Conservation (phyloP, 30 jellyfish, hydroid and myxozoan species). For the Sanderia malayensis region DNA sequence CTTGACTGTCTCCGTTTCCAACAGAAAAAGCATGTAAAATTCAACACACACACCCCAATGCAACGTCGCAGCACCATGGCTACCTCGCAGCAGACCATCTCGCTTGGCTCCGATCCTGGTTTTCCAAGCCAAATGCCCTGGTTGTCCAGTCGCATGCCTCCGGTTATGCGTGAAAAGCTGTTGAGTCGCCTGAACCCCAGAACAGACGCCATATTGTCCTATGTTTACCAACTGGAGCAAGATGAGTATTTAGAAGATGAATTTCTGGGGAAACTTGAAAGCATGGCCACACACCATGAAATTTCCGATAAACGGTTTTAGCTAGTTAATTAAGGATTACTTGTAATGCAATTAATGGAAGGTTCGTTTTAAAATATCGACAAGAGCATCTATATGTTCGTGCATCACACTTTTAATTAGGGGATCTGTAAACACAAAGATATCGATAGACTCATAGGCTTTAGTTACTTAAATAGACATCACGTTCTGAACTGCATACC, state of each 20-base stretch:
- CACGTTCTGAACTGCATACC: no score
- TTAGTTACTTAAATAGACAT: no score
- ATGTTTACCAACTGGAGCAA: slow-evolving; percentile 48
- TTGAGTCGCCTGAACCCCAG: slow-evolving; percentile 53
- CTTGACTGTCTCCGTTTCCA: background rate
- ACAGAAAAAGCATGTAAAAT: slow-evolving; percentile 53
- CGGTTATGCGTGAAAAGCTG: slow-evolving; percentile 19
- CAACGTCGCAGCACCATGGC: slow-evolving; percentile 49
- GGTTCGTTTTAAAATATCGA: no score
- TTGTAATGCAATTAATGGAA: no score
- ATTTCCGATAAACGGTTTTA: background rate
- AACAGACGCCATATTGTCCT: slow-evolving; percentile 38
- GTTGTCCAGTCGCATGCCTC: slow-evolving; percentile 42
- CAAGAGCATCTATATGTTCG: no score
- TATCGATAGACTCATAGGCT: no score
- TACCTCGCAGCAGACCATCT: slow-evolving; percentile 54
- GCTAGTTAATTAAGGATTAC: no score
- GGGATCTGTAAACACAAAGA: no score
- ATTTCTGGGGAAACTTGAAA: slow-evolving; percentile 48
- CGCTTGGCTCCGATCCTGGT: slow-evolving; percentile 61
- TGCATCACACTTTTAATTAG: no score
- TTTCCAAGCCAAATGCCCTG: slow-evolving; percentile 24
- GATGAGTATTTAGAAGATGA: slow-evolving; percentile 62
- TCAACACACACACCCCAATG: slow-evolving; percentile 24
- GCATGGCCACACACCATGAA: slow-evolving; percentile 8